phyloP scores from a whole-genome alignment of 2,113 vertebrate genomes.

The Ariopsis seemanni region DNA sequence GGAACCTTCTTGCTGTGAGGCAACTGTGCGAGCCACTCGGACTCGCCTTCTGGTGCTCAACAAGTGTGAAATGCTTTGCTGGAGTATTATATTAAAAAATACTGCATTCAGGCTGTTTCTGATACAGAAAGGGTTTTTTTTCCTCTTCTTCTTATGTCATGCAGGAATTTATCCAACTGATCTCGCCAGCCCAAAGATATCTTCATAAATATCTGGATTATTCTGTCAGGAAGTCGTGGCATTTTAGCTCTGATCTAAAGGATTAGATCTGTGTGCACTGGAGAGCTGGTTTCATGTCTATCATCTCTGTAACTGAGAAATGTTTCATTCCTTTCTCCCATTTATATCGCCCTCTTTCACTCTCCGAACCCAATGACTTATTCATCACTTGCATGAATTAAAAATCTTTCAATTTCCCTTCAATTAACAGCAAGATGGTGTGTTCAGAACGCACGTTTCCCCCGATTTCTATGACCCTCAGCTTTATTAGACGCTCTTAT shows the following conservation, averaged over 20 bases:
- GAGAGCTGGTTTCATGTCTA: slow-evolving; percentile 20
- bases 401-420: slow-evolving; percentile 53
- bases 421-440: slow-evolving; percentile 38
- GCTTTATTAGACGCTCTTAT: slow-evolving; percentile 29
- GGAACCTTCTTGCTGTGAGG: too few species aligned
- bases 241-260: slow-evolving; percentile 19
- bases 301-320: slow-evolving; percentile 16
- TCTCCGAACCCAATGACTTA: slow-evolving; percentile 45
- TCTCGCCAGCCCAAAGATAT: background rate
- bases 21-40: background rate
- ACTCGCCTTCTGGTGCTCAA: background rate
- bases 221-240: background rate
- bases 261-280: background rate
- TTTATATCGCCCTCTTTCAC: slow-evolving; percentile 26
- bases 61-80: background rate
- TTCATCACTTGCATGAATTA: slow-evolving; percentile 56
- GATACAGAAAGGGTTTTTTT: background rate
- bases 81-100: background rate
- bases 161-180: background rate
- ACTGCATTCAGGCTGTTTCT: background rate
- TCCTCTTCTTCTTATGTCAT: background rate
- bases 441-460: slow-evolving; percentile 23
- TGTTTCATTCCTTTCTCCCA: slow-evolving; percentile 22
- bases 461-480: slow-evolving; percentile 19
- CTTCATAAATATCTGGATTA: slow-evolving; percentile 21